Base-by-base conservation (phyloP, 1,140 invertebrate genomes). In the Philaenus spumarius region DNA sequence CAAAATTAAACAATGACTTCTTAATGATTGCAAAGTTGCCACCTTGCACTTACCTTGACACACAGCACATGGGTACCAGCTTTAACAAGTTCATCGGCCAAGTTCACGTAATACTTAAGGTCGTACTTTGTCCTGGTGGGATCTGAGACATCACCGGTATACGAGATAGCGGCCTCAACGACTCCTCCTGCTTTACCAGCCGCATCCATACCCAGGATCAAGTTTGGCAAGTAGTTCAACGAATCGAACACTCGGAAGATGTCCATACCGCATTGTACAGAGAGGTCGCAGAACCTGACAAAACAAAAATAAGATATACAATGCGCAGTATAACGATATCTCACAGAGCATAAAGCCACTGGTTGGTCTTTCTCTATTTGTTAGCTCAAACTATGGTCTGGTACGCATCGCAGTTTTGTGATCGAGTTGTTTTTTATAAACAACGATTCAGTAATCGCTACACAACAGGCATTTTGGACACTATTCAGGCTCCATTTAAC, bases 201-300 rank as follows among this genome's bases (percentile, higher is more conserved):
- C 2, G 97, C 97, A 53, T 99, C 96, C 90, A 99, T 98, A 46
- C 97, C 97, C 30, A 99, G 78, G 53, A 97, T 83, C 60, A 99
- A 77, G 73, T 99, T 99, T 0, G 97, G 97, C 11, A 99, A 71
- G 71, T 99, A 99, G 75, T 99, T 99, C 0, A 99, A 79, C 0
- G 95, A 98, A 72, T 99, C 97, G 75, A 99, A 99, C 0, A 99
- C 94, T 56, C 97, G 75, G 82, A 99, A 99, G 56, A 99, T 85
- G 69, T 99, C 97, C 95, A 99, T 99, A 62, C 97, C 97, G 69
- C 82, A 81, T 78, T 98, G 82, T 0, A 97, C 83, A 19, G 87
- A 81, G 52, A 85, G 62, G 2, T 89, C 82, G 75, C 82, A 82
- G 70, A 84, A 84, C 62, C 68, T 69, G n/a, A n/a, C n/a, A n/a